Percentiles rank a stretch among this genome's conserved stretches.
Conservation (phyloP, 2,888 invertebrate species). For the Drosophila parthenogenetica region DNA sequence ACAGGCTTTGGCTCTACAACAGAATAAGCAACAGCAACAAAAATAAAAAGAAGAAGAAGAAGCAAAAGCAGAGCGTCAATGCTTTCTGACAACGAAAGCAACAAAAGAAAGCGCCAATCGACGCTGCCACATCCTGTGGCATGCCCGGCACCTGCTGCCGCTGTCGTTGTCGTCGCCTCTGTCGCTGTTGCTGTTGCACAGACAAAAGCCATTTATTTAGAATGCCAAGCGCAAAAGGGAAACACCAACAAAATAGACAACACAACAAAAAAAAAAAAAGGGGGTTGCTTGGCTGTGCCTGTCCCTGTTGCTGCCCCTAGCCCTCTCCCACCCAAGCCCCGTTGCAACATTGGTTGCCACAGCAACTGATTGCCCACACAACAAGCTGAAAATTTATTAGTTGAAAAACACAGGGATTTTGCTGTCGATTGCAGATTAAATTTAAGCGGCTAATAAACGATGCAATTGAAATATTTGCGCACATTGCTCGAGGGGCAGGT, state of each 20-base stretch:
- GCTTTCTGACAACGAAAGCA: slow-evolving; percentile 21
- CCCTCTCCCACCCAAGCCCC: not conserved
- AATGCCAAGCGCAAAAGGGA: slow-evolving; percentile 72
- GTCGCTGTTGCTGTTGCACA: slow-evolving; percentile 23
- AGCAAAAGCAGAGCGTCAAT: slow-evolving; percentile 10
- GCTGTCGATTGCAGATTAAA: slow-evolving; percentile 8
- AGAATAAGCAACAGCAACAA: slow-evolving; percentile 50
- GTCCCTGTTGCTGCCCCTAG: too few relatives aligned
- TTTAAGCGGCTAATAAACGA: slow-evolving; percentile 76
- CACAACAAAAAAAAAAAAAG: slow-evolving; percentile 19
- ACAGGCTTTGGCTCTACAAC: slow-evolving; percentile 54
- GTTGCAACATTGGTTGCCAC: slow-evolving; percentile 46
- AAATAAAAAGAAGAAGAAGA: too few relatives aligned
- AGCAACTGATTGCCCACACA: slow-evolving; percentile 62
- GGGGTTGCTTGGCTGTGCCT: not conserved
- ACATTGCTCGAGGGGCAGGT: slow-evolving; percentile 92
- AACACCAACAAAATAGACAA: slow-evolving; percentile 64
- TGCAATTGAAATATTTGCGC: slow-evolving; percentile 93
- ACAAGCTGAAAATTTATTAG: slow-evolving; percentile 29
- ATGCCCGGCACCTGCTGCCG: slow-evolving; percentile 73
- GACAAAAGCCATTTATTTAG: slow-evolving; percentile 75
- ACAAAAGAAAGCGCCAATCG: slow-evolving; percentile 29
- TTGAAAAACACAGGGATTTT: slow-evolving; percentile 3
- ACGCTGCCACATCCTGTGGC: slow-evolving; percentile 62
- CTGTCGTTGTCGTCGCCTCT: not conserved